phyloP scores from a whole-genome alignment of 2,113 vertebrate genomes.

The Tachuris rubrigastra region DNA sequence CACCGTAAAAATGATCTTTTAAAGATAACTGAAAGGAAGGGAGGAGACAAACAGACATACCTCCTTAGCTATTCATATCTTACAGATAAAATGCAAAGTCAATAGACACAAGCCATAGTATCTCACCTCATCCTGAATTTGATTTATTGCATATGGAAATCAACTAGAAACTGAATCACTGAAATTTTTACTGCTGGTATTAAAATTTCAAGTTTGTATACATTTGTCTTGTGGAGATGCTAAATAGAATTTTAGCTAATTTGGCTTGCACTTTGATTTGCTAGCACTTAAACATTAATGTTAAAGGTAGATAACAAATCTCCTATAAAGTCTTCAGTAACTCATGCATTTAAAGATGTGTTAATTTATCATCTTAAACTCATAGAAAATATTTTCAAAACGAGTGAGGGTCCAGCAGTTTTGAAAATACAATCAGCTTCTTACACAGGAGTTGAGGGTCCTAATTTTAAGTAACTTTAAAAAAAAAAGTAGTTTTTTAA shows the following conservation, averaged over 20 bases:
- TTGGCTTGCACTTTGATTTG: constrained; percentile 31
- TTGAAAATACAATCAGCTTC: background rate
- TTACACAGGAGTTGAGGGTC: background rate
- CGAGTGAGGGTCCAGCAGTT: background rate
- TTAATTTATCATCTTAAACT: constrained; percentile 18
- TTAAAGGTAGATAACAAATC: constrained; percentile 16
- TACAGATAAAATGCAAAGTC: constrained; percentile 83
- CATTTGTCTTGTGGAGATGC: constrained; percentile 40
- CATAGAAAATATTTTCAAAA: constrained; percentile 14
- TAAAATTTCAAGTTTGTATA: constrained; percentile 77
- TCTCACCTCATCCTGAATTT: constrained; percentile 83
- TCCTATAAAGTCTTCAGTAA: constrained; percentile 26
- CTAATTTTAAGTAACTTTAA: background rate
- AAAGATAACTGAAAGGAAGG: constrained; percentile 70
- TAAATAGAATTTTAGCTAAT: constrained; percentile 60
- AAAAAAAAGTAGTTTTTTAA: background rate
- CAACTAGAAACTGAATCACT: constrained; percentile 77
- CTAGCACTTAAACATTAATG: background rate
- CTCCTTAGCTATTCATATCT: constrained; percentile 75
- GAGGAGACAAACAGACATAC: constrained; percentile 68
- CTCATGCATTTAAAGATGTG: background rate
- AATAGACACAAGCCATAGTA: constrained; percentile 76
- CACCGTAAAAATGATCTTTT: constrained; percentile 76
- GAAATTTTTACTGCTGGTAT: constrained; percentile 78
- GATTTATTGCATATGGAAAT: constrained; percentile 90